Percentiles rank a stretch among this genome's conserved stretches.
phyloP scores from a whole-genome alignment of 2,113 vertebrate genomes.

The Megaceryle torquata region DNA sequence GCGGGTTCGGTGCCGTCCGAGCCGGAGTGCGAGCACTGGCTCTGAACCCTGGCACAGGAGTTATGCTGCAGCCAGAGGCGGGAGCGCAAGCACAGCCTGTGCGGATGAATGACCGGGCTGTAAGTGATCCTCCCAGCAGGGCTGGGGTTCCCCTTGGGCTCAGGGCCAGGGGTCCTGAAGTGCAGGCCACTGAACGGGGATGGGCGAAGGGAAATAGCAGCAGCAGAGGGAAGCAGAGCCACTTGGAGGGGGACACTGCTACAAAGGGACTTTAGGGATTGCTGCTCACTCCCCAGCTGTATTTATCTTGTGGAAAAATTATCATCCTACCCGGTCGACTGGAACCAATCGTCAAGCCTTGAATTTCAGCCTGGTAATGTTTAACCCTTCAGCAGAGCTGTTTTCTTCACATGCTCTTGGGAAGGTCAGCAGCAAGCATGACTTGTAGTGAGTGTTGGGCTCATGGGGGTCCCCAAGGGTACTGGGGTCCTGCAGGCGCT shows the following conservation, averaged over 20 bases:
- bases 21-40: neutral
- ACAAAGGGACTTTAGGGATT: neutral
- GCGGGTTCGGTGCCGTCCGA: rapidly evolving
- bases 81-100: neutral
- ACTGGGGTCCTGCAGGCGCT: rapidly evolving
- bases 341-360: constrained; percentile 61
- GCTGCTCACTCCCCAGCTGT: neutral
- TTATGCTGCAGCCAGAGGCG: rapidly evolving
- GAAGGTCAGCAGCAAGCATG: neutral
- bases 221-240: rapidly evolving
- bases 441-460: rapidly evolving
- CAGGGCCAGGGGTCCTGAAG: neutral
- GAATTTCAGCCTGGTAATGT: constrained; percentile 66
- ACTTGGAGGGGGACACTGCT: neutral
- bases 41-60: rapidly evolving
- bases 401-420: neutral
- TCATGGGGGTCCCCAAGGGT: rapidly evolving
- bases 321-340: constrained; percentile 34
- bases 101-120: neutral
- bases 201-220: neutral
- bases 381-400: constrained; percentile 53
- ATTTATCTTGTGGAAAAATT: constrained; percentile 66
- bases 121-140: neutral
- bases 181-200: neutral
- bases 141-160: neutral